Evolutionary conservation across 2,113 vertebrate species (phyloP), one percentile per base, ranked within the genome.

Genomic region (Chloropsis cyanopogon): DNA sequence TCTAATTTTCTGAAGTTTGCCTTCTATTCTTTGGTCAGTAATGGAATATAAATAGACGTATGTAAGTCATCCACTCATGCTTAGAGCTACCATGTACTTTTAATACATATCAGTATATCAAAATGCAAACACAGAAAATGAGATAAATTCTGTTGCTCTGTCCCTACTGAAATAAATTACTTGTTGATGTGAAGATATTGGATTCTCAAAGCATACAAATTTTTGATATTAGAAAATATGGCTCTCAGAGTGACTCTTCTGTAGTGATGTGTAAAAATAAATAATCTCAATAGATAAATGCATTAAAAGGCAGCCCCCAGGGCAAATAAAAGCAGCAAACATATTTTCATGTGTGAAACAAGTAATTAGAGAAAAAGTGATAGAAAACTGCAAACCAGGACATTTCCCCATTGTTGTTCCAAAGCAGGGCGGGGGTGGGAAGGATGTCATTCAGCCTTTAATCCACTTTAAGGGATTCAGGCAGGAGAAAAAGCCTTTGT

Each of bases 301-400:
- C 65, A 95, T 87, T 82, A 95, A 94, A 93, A 95, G 56, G 53
- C 68, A 96, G n/a, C 72, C 79, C 89, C 26, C n/a, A 71, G 79
- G 82, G 82, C 88, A 93, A 82, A 94, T 75, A 88, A 96, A 92
- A 89, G 19, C 73, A 93, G 39, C 42, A 89, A 95, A 89, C 46
- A 71, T 89, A 89, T 92, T 94, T 96, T 95, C 71, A 92, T 93
- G 83, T 83, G 87, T 95, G 78, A 95, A 96, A 83, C 46, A 91
- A 87, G 73, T 93, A 95, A 95, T 95, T 96, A 96, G 89, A 86
- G 81, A 56, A 91, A 90, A 82, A 92, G 68, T 82, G 82, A 84
- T 63, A 88, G 46, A 79, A 95, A 95, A 96, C 75, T 93, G 66
- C 73, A 91, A 95, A 86, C 20, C 29, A 88, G 78, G 89, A 59